Percentiles rank a stretch among this genome's conserved stretches.
Conservation (phyloP, 2,113 vertebrate species). For the Lethenteron camtschaticum region DNA sequence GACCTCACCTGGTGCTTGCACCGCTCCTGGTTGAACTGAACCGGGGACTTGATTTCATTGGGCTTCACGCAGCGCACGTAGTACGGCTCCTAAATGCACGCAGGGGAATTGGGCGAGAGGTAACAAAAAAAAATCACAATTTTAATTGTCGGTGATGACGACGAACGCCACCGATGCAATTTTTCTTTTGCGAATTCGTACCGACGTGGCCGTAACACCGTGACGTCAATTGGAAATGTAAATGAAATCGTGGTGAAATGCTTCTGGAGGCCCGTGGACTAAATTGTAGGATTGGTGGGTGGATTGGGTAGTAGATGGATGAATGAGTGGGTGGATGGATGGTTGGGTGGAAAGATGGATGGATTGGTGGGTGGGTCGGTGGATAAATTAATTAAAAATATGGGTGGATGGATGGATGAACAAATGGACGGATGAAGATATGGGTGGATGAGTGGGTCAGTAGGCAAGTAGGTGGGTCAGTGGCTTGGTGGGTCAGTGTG, state of each 20-base stretch:
- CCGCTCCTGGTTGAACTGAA: conserved; percentile 35
- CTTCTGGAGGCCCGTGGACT: too few species aligned
- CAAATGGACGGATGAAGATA: not conserved
- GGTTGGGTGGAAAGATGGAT: not conserved
- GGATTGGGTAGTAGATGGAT: not conserved
- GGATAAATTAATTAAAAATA: not conserved
- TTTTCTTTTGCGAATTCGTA: too few species aligned
- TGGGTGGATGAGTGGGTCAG: too few species aligned
- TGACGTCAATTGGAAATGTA: too few species aligned
- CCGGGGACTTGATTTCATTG: conserved; percentile 48
- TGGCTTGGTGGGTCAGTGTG: not conserved
- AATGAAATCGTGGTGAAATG: too few species aligned
- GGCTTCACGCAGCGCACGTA: conserved; percentile 80
- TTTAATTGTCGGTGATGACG: too few species aligned
- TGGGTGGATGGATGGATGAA: not conserved
- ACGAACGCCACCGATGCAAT: too few species aligned
- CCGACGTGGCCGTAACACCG: too few species aligned
- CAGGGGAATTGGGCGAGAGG: not conserved
- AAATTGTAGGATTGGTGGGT: too few species aligned
- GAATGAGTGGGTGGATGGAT: not conserved
- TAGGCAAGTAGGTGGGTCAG: not conserved
- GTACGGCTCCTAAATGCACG: conserved; percentile 48
- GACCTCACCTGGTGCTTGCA: conserved; percentile 38
- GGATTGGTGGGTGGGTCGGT: not conserved
- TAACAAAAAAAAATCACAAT: too few species aligned